Base-by-base conservation (phyloP, 64 coral and sea anemone species). In the Montipora cactus region DNA sequence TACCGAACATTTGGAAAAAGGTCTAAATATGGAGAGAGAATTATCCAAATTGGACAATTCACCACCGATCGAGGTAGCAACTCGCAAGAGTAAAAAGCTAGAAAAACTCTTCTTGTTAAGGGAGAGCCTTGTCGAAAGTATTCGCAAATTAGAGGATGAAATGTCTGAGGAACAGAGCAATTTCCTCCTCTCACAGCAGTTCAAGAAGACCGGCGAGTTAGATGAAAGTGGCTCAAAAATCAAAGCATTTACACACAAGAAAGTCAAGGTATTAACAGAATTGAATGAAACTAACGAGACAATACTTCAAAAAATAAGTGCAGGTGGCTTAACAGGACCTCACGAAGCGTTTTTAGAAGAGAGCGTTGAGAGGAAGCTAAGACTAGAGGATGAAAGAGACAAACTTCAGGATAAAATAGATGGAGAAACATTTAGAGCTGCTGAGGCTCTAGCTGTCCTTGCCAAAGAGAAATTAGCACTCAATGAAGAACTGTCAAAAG, bases 111-210 rank as follows among this genome's bases (percentile, higher is more conserved):
- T 64, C 15, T 92, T 58, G 9, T 18, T 51, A 16, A 68, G 59
- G 15, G 23, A 86, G n/a, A 75, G 59, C 59, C 18, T 96, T 2
- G 18, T 82, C 62, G 47, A 87, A 81, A 71, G 4, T 23, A 75
- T 83, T 45, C 5, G 25, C 21, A 13, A 11, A 9, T 47, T 96
- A 64, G 88, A 96, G n/a, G 48, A 79, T 19, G 50, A 87, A 53
- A 94, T 96, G 2, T 82, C 52, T 1, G 15, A 88, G 9, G 95
- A 96, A 88, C 86, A 96, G 67, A 25, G 62, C 2, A 90, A 94
- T 70, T 96, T 94, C 74, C 69, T 90, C 67, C 67, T 87, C 49
- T 75, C 92, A 28, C 44, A 70, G 11, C 70, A 90, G 21, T 93
- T 90, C 80, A 93, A 89, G 82, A 93, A 76, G 11, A 88, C 76